phyloP scores from a whole-genome alignment of 2,113 vertebrate species.

The Acanthochromis polyacanthus region DNA sequence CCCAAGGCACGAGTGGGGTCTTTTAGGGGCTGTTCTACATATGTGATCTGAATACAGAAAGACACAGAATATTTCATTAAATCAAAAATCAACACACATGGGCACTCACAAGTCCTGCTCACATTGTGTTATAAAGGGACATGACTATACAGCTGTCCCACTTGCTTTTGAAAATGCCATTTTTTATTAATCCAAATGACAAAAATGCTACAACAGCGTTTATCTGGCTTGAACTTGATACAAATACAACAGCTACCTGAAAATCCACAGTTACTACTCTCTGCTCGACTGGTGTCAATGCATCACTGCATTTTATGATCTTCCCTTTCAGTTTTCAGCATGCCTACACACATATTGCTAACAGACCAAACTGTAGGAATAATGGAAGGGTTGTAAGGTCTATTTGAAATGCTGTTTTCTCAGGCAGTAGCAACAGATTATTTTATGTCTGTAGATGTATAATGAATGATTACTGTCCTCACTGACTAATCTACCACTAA shows the following conservation, averaged over 20 bases:
- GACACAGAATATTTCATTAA: not conserved
- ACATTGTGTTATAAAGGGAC: not conserved
- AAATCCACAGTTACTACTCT: not conserved
- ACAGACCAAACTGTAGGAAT: not conserved
- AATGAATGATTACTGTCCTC: too few relatives aligned
- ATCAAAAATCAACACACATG: not conserved
- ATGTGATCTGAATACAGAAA: slow-evolving; percentile 87
- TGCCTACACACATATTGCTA: not conserved
- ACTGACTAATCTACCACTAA: too few relatives aligned
- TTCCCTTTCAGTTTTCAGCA: not conserved
- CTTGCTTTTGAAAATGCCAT: too few relatives aligned
- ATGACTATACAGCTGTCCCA: not conserved
- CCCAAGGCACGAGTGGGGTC: slow-evolving; percentile 94
- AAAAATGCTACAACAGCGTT: not conserved
- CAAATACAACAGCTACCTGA: not conserved
- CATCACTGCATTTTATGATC: not conserved
- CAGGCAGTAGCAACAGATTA: too few relatives aligned
- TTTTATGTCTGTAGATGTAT: too few relatives aligned
- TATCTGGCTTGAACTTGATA: not conserved
- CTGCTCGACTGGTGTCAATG: not conserved
- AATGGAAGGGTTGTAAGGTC: too few relatives aligned
- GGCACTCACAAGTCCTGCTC: not conserved
- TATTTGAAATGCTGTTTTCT: too few relatives aligned
- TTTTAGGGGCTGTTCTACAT: slow-evolving; percentile 91
- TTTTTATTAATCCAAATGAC: not conserved